Evolutionary conservation across 92 coral and sea anemone species (phyloP).

Genomic region (Parazoanthus swiftii): DNA sequence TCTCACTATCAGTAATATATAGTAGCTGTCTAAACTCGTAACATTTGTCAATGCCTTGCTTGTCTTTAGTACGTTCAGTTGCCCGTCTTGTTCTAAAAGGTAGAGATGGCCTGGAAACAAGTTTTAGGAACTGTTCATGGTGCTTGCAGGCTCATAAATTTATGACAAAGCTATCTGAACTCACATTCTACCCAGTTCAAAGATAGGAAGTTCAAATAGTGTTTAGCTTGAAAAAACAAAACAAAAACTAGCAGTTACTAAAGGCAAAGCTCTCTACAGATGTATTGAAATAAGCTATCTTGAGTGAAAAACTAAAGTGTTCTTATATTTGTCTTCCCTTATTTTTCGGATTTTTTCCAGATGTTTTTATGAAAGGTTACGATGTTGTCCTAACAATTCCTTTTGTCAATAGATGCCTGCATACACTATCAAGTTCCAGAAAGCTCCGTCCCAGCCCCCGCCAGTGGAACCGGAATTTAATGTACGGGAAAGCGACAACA

Average conservation of each 20-base stretch:
- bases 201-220: too few species aligned
- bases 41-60: background rate
- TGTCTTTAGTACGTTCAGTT: background rate
- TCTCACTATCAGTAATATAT: background rate
- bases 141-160: too few species aligned
- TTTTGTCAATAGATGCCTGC: constrained; percentile 31
- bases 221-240: too few species aligned
- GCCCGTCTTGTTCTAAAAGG: background rate
- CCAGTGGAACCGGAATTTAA: constrained; percentile 10
- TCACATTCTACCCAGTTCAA: too few species aligned
- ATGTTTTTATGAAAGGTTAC: background rate
- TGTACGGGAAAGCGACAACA: background rate
- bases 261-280: too few species aligned
- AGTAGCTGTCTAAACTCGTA: background rate
- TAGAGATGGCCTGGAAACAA: background rate
- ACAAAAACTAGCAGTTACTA: too few species aligned
- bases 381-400: background rate
- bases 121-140: background rate
- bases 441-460: constrained; percentile 33
- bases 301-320: too few species aligned
- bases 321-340: too few species aligned
- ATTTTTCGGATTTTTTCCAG: background rate
- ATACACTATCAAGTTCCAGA: constrained; percentile 43
- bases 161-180: too few species aligned
- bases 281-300: too few species aligned